Evolutionary conservation across 2,113 vertebrate species (phyloP), one percentile per base, ranked within the genome.

Genomic region (Petaurus breviceps): DNA sequence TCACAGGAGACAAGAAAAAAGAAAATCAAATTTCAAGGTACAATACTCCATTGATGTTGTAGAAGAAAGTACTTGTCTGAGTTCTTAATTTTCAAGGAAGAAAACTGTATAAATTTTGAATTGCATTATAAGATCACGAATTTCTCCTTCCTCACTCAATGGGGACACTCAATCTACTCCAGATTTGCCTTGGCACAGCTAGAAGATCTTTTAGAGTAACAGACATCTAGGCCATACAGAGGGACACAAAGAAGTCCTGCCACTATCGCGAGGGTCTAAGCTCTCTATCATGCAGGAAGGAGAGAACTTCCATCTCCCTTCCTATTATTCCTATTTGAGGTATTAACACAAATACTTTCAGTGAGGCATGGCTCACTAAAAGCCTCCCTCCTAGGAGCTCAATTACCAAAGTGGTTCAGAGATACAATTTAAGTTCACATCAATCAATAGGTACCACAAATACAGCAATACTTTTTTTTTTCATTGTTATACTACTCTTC

Each of bases 1-100:
- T 97, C 92, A 92, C 51, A 95, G 94, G 51, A 89, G 43, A 91
- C 2, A 95, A 51, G 50, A 97, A 97, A 98, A 97, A 46, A 95
- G 49, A 97, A 97, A 92, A 97, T 91, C 91, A 89, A 49, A 94
- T 94, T 98, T 98, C 96, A 97, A 97, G 90, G 49, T 94, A 98
- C 47, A 93, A 97, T 92, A 95, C 12, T 95, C 90, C 43, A 46
- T 94, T 95, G 68, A 84, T 84, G 7, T 84, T 96, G 95, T 14
- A 54, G 49, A 89, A 50, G 19, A 93, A 94, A 89, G 53, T 14
- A 52, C 55, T 90, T 90, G 50, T 94, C 46, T 47, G 91, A 47
- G 93, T 93, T 46, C 28, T 95, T n/a, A 96, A 24, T 19, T 91
- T 90, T 16, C 31, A 94, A 24, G 92, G 95, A 97, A 93, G 28